Percentiles rank a stretch among this genome's conserved stretches.
Evolutionary conservation across 2,888 invertebrate species (phyloP).

Genomic region (Tribolium freemani): DNA sequence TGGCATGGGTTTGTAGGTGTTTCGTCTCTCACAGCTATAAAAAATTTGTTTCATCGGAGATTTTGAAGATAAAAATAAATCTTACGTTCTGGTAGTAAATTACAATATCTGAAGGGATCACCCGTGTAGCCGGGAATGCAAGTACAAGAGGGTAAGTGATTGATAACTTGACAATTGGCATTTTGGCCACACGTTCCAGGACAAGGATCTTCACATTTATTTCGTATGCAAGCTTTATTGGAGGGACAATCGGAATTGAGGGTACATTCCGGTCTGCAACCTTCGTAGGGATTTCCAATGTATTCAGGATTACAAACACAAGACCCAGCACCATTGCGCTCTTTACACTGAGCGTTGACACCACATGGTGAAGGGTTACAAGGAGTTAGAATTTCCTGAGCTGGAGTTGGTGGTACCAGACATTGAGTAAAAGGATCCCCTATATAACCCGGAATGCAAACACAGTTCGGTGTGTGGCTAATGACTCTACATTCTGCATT

Average conservation of each 20-base stretch:
- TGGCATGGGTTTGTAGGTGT: constrained; percentile 73
- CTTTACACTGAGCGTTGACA: constrained; percentile 74
- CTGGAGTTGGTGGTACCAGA: constrained; percentile 65
- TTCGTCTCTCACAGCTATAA: constrained; percentile 10
- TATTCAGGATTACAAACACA: constrained; percentile 77
- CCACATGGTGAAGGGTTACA: constrained; percentile 79
- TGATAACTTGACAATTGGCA: constrained; percentile 76
- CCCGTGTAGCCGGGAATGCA: constrained; percentile 76
- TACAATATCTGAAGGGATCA: constrained; percentile 74
- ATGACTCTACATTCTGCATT: constrained; percentile 82
- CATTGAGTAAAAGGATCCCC: constrained; percentile 77
- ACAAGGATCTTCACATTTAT: constrained; percentile 79
- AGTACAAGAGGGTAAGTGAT: constrained; percentile 77
- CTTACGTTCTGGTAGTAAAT: constrained; percentile 66
- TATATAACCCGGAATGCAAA: constrained; percentile 76
- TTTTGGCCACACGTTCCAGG: constrained; percentile 79
- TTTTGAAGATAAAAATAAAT: constrained; percentile 28
- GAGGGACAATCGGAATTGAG: constrained; percentile 78
- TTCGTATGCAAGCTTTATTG: constrained; percentile 74
- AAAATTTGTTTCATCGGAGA: background rate
- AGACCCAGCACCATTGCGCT: constrained; percentile 74
- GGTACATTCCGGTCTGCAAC: constrained; percentile 79
- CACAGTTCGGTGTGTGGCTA: constrained; percentile 83
- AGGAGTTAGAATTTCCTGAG: constrained; percentile 68
- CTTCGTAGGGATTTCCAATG: constrained; percentile 80